phyloP scores from a whole-genome alignment of 2,888 invertebrate species.

The Spisula solida region DNA sequence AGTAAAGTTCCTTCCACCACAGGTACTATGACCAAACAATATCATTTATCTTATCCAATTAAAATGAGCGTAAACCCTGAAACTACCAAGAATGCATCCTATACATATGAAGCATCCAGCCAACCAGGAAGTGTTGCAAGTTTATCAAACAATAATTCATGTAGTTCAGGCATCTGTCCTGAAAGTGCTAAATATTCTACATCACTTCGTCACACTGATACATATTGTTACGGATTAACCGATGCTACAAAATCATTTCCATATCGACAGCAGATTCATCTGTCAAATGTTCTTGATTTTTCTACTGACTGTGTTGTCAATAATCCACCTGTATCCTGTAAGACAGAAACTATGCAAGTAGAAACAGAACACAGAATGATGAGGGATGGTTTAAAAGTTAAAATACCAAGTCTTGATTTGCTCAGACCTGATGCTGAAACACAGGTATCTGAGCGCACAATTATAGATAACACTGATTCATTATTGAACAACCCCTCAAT shows the following conservation, averaged over 20 bases:
- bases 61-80: not conserved
- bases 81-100: not conserved
- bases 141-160: not conserved
- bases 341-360: not conserved
- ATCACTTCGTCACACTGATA: not conserved
- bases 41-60: not conserved
- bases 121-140: not conserved
- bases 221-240: not conserved
- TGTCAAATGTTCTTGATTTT: conserved; percentile 61
- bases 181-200: not conserved
- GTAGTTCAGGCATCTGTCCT: not conserved
- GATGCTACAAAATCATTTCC: conserved; percentile 66
- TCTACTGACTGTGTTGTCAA: not conserved
- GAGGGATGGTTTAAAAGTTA: not conserved
- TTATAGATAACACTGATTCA: not conserved
- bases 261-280: conserved; percentile 74
- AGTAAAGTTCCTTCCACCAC: not conserved
- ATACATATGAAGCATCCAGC: not conserved
- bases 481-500: not conserved
- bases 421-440: not conserved
- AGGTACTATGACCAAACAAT: not conserved
- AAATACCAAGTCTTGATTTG: not conserved
- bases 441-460: not conserved
- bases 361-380: not conserved
- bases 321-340: not conserved